These are phyloP conservation scores for Zaprionus gabonicus DNA, from an alignment of 1,140 invertebrate species.

Conservation along the genomic window DNA sequence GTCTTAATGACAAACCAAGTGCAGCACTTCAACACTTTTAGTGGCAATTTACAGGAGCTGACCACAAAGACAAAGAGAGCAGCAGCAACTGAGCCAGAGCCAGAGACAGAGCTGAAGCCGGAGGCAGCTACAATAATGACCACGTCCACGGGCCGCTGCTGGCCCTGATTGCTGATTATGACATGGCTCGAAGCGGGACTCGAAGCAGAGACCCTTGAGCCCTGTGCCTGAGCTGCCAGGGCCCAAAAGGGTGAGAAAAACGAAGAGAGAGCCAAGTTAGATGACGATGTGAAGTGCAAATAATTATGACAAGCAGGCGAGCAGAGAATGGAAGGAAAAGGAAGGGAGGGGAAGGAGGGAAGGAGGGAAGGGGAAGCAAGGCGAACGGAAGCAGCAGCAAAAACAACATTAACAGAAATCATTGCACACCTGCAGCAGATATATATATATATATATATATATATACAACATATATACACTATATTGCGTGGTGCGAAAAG, in stretches of 20 bases:
- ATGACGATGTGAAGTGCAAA: conserved; percentile 74
- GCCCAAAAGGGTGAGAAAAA: conserved; percentile 35
- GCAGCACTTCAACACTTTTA: conserved; percentile 80
- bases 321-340: not conserved
- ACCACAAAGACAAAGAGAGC: conserved; percentile 55
- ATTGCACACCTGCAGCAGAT: conserved; percentile 66
- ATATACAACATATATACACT: conserved; percentile 13
- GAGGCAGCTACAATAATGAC: conserved; percentile 61
- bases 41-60: conserved; percentile 81
- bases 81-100: conserved; percentile 1
- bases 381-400: conserved; percentile 65
- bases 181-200: conserved; percentile 30
- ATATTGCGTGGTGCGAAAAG: conserved; percentile 51
- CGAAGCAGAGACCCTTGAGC: not conserved
- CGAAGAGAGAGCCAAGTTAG: conserved; percentile 29
- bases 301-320: conserved; percentile 71
- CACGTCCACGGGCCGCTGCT: conserved; percentile 40
- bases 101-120: conserved; percentile 1
- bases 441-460: conserved; percentile 12
- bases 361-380: conserved; percentile 7
- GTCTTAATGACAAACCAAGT: conserved; percentile 74
- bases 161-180: conserved; percentile 68
- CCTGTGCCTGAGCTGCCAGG: not conserved
- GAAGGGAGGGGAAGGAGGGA: not conserved
- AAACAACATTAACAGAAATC: conserved; percentile 56